Base-by-base conservation (phyloP, 2,888 invertebrate genomes). In the Eulithis testata region DNA sequence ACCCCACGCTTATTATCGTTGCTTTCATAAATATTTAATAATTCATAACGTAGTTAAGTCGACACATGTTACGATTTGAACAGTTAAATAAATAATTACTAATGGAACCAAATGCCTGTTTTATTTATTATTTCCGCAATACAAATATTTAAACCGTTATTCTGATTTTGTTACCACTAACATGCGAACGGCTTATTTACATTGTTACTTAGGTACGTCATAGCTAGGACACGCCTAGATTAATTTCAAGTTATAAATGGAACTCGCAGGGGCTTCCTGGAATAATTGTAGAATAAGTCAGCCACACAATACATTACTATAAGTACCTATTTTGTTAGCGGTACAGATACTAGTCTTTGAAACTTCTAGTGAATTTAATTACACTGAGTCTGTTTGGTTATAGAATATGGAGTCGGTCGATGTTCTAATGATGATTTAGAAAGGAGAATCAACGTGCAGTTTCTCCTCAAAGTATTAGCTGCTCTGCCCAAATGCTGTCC, bases 391-490 rank as follows among this genome's bases (percentile, higher is more conserved):
- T 7, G 1, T 8, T 40, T 9, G 40, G 8, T 40, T 11, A 8
- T 1, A 40, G 8, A 40, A 9, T 40, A 40, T 40, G 9, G 8
- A 40, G 6, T 8, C 40, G 9, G 9, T 3, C 2, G 8, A 40
- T 8, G 40, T 11, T 40, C 9, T 40, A 9, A 40, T 40, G 3
- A 44, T 44, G 5, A 11, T 49, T 49, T 21, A 49, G 9, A 14
- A 49, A 11, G 7, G 45, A 47, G 14, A 50, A n/a, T 6, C 9
- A 27, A 57, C 21, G 40, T 47, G 53, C 40, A 61, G 63, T 65
- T 63, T 61, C 65, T 60, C 58, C 56, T 49, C 63, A 31, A 53
- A 52, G 55, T 66, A 57, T 62, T 49, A 65, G 63, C 63, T 47
- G 7, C 7, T 47, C 3, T 52, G 59, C 45, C 53, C 65, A 60